Percentiles rank a stretch among this genome's conserved stretches.
Conservation (phyloP, 2,888 invertebrate species). For the Eueremaeus valkanovi region DNA sequence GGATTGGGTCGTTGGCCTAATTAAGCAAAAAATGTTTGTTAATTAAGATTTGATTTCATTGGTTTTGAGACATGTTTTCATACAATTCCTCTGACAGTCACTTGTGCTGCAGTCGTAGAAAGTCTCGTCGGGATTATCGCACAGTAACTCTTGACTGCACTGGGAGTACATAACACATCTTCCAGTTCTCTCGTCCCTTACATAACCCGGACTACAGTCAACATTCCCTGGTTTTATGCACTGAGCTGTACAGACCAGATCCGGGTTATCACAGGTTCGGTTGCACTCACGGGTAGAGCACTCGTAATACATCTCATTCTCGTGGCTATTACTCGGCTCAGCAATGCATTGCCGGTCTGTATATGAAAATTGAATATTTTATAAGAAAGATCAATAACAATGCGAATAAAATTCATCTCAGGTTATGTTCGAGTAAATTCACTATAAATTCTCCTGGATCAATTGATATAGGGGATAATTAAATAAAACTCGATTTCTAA, state of each 20-base stretch:
- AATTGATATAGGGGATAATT: too few relatives aligned
- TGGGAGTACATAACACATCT: constrained; percentile 8
- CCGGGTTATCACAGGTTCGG: not conserved
- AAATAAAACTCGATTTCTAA: too few relatives aligned
- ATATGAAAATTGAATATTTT: not conserved
- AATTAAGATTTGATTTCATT: too few relatives aligned
- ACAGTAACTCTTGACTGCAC: not conserved
- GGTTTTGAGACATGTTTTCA: too few relatives aligned
- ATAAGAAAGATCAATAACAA: not conserved
- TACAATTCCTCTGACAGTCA: not conserved
- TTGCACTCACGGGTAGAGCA: not conserved
- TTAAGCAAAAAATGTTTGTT: too few relatives aligned
- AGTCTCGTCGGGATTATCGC: not conserved
- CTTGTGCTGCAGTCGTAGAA: not conserved
- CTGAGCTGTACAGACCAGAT: not conserved
- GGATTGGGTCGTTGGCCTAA: not conserved
- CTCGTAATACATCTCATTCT: not conserved
- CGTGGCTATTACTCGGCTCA: not conserved
- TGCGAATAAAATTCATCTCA: too few relatives aligned
- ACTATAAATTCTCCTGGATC: too few relatives aligned
- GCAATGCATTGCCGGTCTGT: not conserved
- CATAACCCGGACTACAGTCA: not conserved
- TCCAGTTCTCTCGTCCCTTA: not conserved
- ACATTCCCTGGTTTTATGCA: not conserved
- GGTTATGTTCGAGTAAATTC: too few relatives aligned